Evolutionary conservation across 2,113 vertebrate species (phyloP), one percentile per base, ranked within the genome.

Genomic region (Macquaria ambigua): DNA sequence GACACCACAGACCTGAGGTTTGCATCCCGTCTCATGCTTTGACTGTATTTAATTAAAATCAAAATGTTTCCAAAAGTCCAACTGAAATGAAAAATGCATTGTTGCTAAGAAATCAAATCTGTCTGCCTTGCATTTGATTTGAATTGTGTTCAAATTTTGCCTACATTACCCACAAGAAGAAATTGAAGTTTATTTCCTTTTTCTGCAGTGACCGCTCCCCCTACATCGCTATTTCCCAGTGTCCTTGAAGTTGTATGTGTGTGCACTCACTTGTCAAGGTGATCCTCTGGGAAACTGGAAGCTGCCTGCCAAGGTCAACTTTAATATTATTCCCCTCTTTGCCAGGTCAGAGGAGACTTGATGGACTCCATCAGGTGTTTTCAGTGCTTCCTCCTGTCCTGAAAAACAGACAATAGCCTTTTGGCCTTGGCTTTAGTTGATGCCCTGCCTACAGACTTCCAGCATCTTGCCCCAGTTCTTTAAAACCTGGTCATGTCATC

Each of bases 231-330:
- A 48, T 16, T 37, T 20, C 53, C 23, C n/a, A 43, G 11, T 20
- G 9, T 62, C 63, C 46, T 25, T 64, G 14, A 52, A 39, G 2
- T 25, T 61, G 20, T 1, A 4, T 15, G 48, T 20, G 18, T 8
- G 1, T 50, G 72, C 39, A 7, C 25, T n/a, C 18, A 41, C 77
- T 61, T 52, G 23, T 34, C 25, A 56, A 1, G 1, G n/a, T 25
- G 56, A 62, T 75, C 63, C 48, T 12, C 48, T 56, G 58, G 55
- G 46, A 83, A 72, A n/a, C 74, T 15, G 18, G 39, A 83, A 72
- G 28, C 74, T 15, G 18, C 41, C 25, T 34, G 7, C 21, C 39
- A 61, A 68, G 63, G 76, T 80, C 75, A 88, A 3, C 79, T 73
- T 25, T 56, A 58, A 78, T 63, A 69, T 34, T 34, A 34, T 34